Conservation (phyloP, 2,797 vertebrate genomes). For the Pantherophis alleghaniensis region DNA sequence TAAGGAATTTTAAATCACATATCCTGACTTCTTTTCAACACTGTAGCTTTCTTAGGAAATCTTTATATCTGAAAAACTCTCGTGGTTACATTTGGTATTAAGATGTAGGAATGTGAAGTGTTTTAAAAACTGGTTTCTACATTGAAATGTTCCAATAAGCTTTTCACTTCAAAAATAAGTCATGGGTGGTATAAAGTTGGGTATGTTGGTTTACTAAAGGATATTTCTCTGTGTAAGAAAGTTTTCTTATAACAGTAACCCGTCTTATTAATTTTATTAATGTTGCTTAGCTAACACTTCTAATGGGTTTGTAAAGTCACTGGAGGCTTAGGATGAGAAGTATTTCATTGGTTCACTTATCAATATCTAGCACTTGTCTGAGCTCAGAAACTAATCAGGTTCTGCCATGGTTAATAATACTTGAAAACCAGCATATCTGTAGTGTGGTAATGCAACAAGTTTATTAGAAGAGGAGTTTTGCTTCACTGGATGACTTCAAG, state of each 20-base stretch:
- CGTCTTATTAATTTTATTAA: constrained; percentile 2
- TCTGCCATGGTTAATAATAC: background rate
- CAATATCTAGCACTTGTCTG: background rate
- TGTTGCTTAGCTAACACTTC: background rate
- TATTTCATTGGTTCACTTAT: background rate
- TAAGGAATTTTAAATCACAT: background rate
- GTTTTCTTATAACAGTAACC: background rate
- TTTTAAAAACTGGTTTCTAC: background rate
- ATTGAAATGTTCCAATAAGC: background rate
- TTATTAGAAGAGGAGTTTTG: background rate
- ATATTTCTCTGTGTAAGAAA: background rate
- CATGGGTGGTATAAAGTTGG: background rate
- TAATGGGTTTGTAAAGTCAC: background rate
- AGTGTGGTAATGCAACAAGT: background rate
- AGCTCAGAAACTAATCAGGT: background rate
- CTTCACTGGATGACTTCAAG: background rate
- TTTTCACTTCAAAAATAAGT: background rate
- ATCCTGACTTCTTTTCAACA: background rate
- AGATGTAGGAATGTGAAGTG: background rate
- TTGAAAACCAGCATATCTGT: background rate
- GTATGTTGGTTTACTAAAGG: background rate
- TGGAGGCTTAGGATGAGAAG: too few relatives aligned
- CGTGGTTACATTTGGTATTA: background rate
- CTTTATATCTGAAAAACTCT: background rate
- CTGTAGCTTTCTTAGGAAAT: background rate